A percentile compares a stretch with the other conserved stretches of the same genome.
Conservation (phyloP, 1,140 invertebrate species). For the Drosophila triauraria region DNA sequence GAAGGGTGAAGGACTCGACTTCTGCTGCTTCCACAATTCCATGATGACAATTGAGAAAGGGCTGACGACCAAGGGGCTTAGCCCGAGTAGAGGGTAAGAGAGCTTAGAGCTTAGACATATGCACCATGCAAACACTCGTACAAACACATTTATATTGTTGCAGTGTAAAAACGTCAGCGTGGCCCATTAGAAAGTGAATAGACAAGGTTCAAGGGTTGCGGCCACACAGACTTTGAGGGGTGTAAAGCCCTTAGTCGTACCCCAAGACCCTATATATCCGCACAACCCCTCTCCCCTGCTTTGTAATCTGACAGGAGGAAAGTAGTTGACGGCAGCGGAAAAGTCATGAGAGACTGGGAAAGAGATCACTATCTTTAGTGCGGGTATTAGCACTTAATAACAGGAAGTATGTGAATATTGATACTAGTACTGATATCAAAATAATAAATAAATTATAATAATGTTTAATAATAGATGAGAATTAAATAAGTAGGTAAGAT, state of each 20-base stretch:
- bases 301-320: conserved; percentile 44
- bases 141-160: conserved; percentile 35
- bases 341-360: conserved; percentile 1
- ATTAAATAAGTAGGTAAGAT: not conserved
- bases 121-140: conserved; percentile 25
- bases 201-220: conserved; percentile 46
- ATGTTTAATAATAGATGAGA: not conserved
- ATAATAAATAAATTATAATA: not conserved
- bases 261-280: not conserved
- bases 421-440: not conserved
- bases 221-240: conserved; percentile 17
- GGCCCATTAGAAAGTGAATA: conserved; percentile 70
- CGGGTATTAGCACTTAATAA: conserved; percentile 25
- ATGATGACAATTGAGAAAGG: conserved; percentile 57
- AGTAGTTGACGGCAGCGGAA: conserved; percentile 25
- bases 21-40: conserved; percentile 28
- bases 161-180: conserved; percentile 57
- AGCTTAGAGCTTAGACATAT: conserved; percentile 42
- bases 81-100: conserved; percentile 5
- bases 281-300: not conserved
- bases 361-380: conserved; percentile 2
- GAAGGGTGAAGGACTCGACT: conserved; percentile 40
- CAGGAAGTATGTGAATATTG: not conserved
- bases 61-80: not conserved
- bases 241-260: conserved; percentile 5